Base-by-base conservation (phyloP, 2,888 invertebrate species). In the Drosophila recens region DNA sequence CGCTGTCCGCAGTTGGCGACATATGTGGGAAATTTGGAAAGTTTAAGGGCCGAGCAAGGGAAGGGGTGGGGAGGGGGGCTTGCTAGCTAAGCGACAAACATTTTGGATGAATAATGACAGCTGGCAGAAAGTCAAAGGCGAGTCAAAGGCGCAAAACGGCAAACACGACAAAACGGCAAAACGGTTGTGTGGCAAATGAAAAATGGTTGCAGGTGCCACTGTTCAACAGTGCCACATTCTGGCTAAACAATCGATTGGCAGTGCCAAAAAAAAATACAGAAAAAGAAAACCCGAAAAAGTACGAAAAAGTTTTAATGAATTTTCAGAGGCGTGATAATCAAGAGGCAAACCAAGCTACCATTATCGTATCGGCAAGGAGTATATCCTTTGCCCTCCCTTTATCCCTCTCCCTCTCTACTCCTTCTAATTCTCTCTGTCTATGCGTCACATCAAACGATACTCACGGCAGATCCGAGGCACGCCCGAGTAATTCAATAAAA, bases 401-500 rank as follows among this genome's bases (percentile, higher is more conserved):
- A 5, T n/a, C n/a, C n/a, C n/a, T n/a, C n/a, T n/a, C n/a, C n/a
- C n/a, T n/a, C 36, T 45, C 33, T 57, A 8, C 27, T 10, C 10
- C 49, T 5, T n/a, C 13, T 30, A 2, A 43, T 34, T 20, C 33
- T 17, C 40, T 4, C 33, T 36, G n/a, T 54, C 63, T 64, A 64
- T 63, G 70, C 40, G 52, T 57, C 72, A 79, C 78, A 79, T 79
- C 76, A 78, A 78, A 78, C 71, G 80, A 63, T 59, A 57, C 56
- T 71, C 79, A 78, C 75, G 65, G 64, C 80, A 57, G 68, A 67
- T 65, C 69, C 67, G 79, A 62, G 80, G 82, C 83, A 89, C 89
- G 82, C 77, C 77, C 79, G 80, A 76, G 82, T 88, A 89, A 89
- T 90, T 90, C 90, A 89, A 89, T 89, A 90, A 89, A 89, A 89